Percentiles rank a stretch among this genome's conserved stretches.
Evolutionary conservation across 1,140 invertebrate genomes (phyloP).

Genomic region (Dendroctonus valens): DNA sequence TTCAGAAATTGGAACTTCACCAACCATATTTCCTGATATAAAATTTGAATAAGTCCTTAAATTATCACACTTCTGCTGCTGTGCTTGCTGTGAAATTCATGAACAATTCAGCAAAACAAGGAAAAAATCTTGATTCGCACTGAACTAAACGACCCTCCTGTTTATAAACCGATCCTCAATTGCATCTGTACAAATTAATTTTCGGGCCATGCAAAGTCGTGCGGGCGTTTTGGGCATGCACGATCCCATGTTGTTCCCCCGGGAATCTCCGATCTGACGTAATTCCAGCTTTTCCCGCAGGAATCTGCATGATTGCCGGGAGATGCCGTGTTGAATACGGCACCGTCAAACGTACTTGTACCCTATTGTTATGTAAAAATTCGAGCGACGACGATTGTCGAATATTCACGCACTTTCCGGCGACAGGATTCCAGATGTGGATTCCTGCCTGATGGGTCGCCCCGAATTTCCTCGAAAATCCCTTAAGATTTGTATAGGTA

Average conservation of each 20-base stretch:
- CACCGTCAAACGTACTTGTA: constrained; percentile 38
- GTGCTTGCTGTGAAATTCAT: too few relatives aligned
- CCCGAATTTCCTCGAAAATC: constrained; percentile 21
- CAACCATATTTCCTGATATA: too few relatives aligned
- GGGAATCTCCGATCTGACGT: constrained; percentile 41
- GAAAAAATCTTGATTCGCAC: too few relatives aligned
- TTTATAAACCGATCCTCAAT: too few relatives aligned
- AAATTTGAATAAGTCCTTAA: too few relatives aligned
- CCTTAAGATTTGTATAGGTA: constrained; percentile 35
- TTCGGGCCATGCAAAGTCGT: too few relatives aligned
- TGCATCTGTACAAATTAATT: too few relatives aligned
- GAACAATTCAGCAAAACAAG: too few relatives aligned
- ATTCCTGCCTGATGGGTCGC: constrained; percentile 21
- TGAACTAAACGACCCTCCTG: too few relatives aligned
- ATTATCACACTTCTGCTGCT: too few relatives aligned
- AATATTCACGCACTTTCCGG: constrained; percentile 40
- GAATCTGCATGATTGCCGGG: constrained; percentile 46
- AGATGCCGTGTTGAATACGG: constrained; percentile 46
- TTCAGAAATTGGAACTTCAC: too few relatives aligned
- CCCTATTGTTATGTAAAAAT: constrained; percentile 43
- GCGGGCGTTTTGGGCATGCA: constrained; percentile 34
- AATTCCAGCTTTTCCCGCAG: constrained; percentile 43
- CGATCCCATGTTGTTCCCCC: constrained; percentile 34
- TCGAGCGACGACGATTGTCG: constrained; percentile 21
- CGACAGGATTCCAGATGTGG: background rate